phyloP scores from a whole-genome alignment of 2,797 vertebrate species.

The Emys orbicularis region DNA sequence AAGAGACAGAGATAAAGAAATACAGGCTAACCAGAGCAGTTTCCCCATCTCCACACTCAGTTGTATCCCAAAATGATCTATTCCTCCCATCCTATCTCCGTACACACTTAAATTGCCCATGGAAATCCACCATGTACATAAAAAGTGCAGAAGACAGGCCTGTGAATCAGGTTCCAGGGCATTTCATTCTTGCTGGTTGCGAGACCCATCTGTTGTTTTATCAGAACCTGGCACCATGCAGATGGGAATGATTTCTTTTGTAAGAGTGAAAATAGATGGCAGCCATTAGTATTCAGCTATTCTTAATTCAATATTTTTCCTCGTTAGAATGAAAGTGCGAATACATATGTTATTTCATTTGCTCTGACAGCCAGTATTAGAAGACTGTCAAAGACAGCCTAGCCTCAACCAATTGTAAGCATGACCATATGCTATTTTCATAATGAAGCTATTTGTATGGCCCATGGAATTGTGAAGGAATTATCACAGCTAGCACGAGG shows the following conservation, averaged over 20 bases:
- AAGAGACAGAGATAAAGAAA: not conserved
- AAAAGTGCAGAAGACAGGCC: not conserved
- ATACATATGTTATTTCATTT: constrained; percentile 4
- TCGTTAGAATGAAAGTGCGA: constrained; percentile 25
- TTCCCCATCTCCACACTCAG: not conserved
- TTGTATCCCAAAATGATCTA: not conserved
- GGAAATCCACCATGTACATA: not conserved
- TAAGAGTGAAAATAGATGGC: not conserved
- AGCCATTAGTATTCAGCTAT: not conserved
- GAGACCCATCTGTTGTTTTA: constrained; percentile 4
- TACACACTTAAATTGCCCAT: not conserved
- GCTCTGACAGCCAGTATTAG: not conserved
- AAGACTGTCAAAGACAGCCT: constrained; percentile 5
- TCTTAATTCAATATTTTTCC: constrained; percentile 8
- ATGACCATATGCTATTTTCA: not conserved
- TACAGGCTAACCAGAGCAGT: not conserved
- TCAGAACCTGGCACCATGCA: not conserved
- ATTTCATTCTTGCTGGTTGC: not conserved
- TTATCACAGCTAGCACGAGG: constrained; percentile 41
- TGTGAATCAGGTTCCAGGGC: not conserved
- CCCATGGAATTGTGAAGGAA: constrained; percentile 3
- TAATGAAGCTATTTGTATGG: constrained; percentile 28
- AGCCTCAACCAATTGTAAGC: not conserved
- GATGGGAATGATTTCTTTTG: not conserved
- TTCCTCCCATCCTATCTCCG: not conserved